A percentile compares a stretch with the other conserved stretches of the same genome.
Conservation (phyloP, 2,888 invertebrate genomes). For the Sarcophaga variegata region DNA sequence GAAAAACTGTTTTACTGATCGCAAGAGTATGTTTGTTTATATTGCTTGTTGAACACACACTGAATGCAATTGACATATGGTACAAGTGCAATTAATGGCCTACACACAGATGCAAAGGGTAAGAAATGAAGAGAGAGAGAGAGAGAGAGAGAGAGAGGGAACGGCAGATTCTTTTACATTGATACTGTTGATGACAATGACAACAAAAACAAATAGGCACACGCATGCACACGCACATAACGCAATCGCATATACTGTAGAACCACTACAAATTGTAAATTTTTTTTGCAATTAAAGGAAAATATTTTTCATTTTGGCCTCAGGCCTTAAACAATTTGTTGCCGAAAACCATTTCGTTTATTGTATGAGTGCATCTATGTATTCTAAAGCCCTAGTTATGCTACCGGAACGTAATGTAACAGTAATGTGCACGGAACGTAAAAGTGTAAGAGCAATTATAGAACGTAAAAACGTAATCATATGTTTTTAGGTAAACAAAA, state of each 20-base stretch:
- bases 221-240: neutral
- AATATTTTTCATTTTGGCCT: constrained; percentile 42
- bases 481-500: too few relatives aligned
- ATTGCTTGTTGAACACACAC: constrained; percentile 11
- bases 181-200: constrained; percentile 55
- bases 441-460: too few relatives aligned
- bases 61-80: constrained; percentile 65
- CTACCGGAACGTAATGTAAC: too few relatives aligned
- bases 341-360: neutral
- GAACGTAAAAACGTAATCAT: too few relatives aligned
- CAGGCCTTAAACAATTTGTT: constrained; percentile 52
- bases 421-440: too few relatives aligned
- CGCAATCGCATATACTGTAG: neutral
- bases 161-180: constrained; percentile 17
- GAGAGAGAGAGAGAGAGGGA: too few relatives aligned
- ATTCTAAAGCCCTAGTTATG: too few relatives aligned
- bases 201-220: constrained; percentile 47
- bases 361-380: neutral
- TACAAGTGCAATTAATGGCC: constrained; percentile 68
- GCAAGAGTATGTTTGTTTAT: neutral
- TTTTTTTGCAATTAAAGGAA: constrained; percentile 43
- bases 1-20: neutral
- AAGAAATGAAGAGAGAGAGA: too few relatives aligned
- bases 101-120: constrained; percentile 12
- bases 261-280: constrained; percentile 41